Base-by-base conservation (phyloP, 2,888 invertebrate species). In the Pimpla rufipes region DNA sequence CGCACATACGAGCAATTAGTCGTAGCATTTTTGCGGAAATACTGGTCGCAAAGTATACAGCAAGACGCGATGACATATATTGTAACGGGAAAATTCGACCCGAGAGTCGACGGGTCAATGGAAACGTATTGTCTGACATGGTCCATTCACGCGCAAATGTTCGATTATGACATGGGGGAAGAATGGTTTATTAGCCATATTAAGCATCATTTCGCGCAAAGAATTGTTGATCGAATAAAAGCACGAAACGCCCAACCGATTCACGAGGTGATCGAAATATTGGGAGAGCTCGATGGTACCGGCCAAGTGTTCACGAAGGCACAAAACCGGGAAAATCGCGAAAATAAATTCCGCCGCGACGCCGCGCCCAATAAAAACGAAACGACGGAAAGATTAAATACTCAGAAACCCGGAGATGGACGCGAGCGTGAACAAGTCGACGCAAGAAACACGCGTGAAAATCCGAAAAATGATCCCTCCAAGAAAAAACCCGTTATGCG, bases 81-180 rank as follows among this genome's bases (percentile, higher is more conserved):
- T 1, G 57, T 57, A 23, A 57, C 57, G 6, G 57, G 57, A 3
- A 23, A 35, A 35, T 57, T 29, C n/a, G 57, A 57, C 6, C 66
- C 29, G n/a, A 42, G 13, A 5, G 13, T 23, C 21, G 47, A 57
- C n/a, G 57, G 35, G 10, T 71, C 35, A 8, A 71, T 52, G 55
- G 71, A 71, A 18, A 55, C 71, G 11, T 71, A 71, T 55, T 71
- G 50, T 13, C 8, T 55, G 40, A 71, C 71, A 8, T 71, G 71
- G 71, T 29, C 71, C 10, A 71, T 40, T 3, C 71, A 71, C 21
- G 71, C 71, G 0, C 71, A 71, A 37, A 21, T 29, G 21, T 47
- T 68, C 8, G 68, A 68, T 47, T 50, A 47, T 2, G 47, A 42
- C 21, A 42, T 71, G 16, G 55, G 35, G n/a, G 70, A 70, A 2